Evolutionary conservation across 1,140 invertebrate genomes (phyloP), one percentile per base, ranked within the genome.

Genomic region (Varroa destructor): DNA sequence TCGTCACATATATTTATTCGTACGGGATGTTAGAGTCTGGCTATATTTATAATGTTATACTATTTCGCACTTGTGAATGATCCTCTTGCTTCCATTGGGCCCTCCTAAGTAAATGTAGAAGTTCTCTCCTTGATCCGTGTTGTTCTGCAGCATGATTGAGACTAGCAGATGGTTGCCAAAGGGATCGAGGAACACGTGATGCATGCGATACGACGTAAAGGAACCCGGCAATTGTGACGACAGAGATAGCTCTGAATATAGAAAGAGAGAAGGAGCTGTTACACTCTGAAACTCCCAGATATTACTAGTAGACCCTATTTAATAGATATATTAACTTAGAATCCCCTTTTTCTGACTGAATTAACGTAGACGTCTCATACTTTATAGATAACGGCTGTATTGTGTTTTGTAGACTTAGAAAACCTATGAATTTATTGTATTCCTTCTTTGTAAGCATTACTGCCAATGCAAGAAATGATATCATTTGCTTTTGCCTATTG

Each of bases 161-260:
- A 73, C 42, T n/a, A 73, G 40, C 10, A 73, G 43, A 55, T 71
- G 43, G 64, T 56, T 46, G 8, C 72, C 72, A 1, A 71, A 14
- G 1, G 72, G 72, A 71, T 73, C 72, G 10, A 73, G 72, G 61
- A 73, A 73, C 43, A 73, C 40, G 1, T 71, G 64, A 42, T 73
- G 64, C 43, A 73, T 42, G 42, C 25, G 14, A 42, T 72, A 25
- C 40, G 40, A 46, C 2, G 61, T 25, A 2, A 8, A 37, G 12
- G 36, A 1, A 25, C 12, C 61, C 12, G 12, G 40, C 61, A 67
- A 46, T 2, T 67, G 61, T 2, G 61, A 46, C 46, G 61, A 67
- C 8, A 67, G 37, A 5, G 61, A 12, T 12, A 67, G 2, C 36
- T n/a, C 61, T 67, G 61, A 40, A 37, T 51, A 40, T 4, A 25